Evolutionary conservation across 2,113 vertebrate species (phyloP), one percentile per base, ranked within the genome.

Genomic region (Plectropomus leopardus): DNA sequence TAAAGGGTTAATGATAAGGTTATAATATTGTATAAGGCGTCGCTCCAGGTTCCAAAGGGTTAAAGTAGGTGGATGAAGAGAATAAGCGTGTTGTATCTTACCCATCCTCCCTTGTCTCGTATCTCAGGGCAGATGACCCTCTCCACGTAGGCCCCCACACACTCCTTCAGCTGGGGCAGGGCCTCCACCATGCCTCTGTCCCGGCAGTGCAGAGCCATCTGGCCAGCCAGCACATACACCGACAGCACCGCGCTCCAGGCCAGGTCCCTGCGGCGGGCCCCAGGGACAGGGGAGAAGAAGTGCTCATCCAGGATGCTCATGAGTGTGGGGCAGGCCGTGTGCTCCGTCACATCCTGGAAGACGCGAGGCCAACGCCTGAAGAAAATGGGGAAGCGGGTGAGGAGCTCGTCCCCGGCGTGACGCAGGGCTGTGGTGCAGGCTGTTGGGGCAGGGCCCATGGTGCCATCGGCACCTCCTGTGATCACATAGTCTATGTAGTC

Each of bases 311-410:
- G 83, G 76, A 95, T 95, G 54, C 86, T 77, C 15, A 92, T 30
- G 30, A 95, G 93, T 45, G 53, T 91, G 28, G 86, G 53, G 55
- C 94, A 94, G 59, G 94, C 95, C 0, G 91, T 83, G 23, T 69
- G 72, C 71, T 93, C 91, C 0, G 88, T 92, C 72, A 96, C 93
- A 7, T 94, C 93, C 61, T 88, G 90, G 82, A 96, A 96, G 23
- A 96, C 60, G 0, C 94, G 90, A 0, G 95, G 94, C 95, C 95
- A 96, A 60, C 94, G 94, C 3, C 90, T 88, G 80, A 96, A 96
- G 89, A 95, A 95, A 76, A 96, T 95, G 55, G 92, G 95, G 76
- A 95, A 96, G 65, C 87, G 91, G 9, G 30, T 54, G 26, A 95
- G 91, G 1, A 96, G 94, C 58, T 95, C 92, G 0, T 95, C 92